Evolutionary conservation across 2,888 invertebrate genomes (phyloP).

Genomic region (Thumatha senex): DNA sequence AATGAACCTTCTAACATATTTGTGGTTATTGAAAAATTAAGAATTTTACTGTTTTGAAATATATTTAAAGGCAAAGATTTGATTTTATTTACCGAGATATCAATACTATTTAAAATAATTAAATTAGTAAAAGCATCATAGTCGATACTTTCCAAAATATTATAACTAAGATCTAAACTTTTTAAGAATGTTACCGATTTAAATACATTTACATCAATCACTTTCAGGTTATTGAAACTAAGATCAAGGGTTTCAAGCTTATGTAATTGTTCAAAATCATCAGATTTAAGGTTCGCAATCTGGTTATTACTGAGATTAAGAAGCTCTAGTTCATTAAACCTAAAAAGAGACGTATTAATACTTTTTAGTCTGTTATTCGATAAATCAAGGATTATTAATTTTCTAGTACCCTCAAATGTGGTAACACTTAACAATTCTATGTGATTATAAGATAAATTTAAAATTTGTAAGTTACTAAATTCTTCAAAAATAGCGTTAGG

Average conservation of each 20-base stretch:
- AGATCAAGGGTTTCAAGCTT: constrained; percentile 47
- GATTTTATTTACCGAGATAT: constrained; percentile 57
- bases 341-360: constrained; percentile 52
- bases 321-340: constrained; percentile 47
- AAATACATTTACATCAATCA: constrained; percentile 45
- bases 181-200: constrained; percentile 36
- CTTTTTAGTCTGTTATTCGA: constrained; percentile 52
- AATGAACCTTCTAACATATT: constrained; percentile 55
- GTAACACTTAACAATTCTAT: constrained; percentile 41
- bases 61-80: constrained; percentile 46
- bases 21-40: constrained; percentile 43
- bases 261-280: constrained; percentile 49
- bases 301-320: constrained; percentile 54
- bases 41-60: constrained; percentile 53
- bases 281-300: constrained; percentile 37
- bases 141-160: constrained; percentile 41
- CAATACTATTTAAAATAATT: constrained; percentile 35
- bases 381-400: constrained; percentile 48
- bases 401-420: constrained; percentile 57
- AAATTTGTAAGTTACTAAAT: constrained; percentile 40
- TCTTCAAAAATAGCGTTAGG: constrained; percentile 48
- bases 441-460: constrained; percentile 60
- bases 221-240: constrained; percentile 46
- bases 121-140: constrained; percentile 42
- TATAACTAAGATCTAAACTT: constrained; percentile 47